Evolutionary conservation across 2,888 invertebrate species (phyloP), one percentile per base, ranked within the genome.

Genomic region (Girardia tigrina): DNA sequence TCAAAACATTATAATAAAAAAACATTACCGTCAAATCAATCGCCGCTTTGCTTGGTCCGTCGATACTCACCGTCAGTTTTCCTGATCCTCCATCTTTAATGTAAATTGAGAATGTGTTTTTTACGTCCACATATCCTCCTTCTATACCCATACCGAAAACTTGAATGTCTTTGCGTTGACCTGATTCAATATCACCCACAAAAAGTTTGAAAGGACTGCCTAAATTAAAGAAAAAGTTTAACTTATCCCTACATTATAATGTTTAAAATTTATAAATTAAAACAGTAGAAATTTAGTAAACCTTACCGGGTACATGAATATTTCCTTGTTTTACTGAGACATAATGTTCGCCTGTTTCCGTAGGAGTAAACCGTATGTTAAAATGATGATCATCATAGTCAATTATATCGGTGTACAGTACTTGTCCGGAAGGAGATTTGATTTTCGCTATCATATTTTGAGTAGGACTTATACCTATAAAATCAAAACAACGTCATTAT

Each of bases 151-250:
- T 89, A n/a, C 97, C 97, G 69, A 94, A 93, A 14, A 97, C 95
- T 84, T 94, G 94, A 0, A 98, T 95, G 80, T 94, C 88, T 85
- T 97, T 95, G 70, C 94, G 90, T n/a, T 90, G 90, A 26, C 91
- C 92, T 81, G 95, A 95, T 78, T 90, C 88, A 79, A 97, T 88
- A 0, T 94, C 93, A 28, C 97, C 95, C 20, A 98, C 97, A 23
- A 97, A 97, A 86, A 97, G 97, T 86, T 94, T 94, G 90, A 97
- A 98, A 77, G 97, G 97, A 74, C 94, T 94, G 80, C 95, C 91
- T 89, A 84, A 72, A 79, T 12, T n/a, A 42, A n/a, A 42, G n/a
- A 36, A 36, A 36, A 36, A 36, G 16, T 36, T 36, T 36, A 36
- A 36, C 16, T 36, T 12, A 36, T 36, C 8, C 16, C 36, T 12